Conservation (phyloP, 2,797 vertebrate species). For the Lepilemur septentrionalis region DNA sequence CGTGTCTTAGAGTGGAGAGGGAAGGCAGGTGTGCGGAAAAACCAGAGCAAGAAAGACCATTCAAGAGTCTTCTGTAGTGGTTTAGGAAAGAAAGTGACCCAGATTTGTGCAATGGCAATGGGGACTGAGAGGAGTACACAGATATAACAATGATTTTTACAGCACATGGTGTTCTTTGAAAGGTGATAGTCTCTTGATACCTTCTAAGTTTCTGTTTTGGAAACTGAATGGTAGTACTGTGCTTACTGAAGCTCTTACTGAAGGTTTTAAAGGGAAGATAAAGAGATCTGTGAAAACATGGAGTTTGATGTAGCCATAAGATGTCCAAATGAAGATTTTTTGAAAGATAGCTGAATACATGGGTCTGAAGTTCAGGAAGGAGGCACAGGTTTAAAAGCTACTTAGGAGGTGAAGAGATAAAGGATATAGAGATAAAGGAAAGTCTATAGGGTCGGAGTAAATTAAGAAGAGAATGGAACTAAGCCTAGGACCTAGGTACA, state of each 20-base stretch:
- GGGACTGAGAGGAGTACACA: not conserved
- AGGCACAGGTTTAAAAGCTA: not conserved
- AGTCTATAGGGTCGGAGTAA: not conserved
- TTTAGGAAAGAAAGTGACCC: not conserved
- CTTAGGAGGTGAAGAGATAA: not conserved
- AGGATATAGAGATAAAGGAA: not conserved
- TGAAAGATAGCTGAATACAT: not conserved
- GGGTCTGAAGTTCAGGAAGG: not conserved
- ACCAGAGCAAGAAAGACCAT: not conserved
- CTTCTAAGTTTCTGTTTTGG: not conserved
- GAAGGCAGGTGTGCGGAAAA: not conserved
- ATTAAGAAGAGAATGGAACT: not conserved
- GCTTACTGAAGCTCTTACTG: not conserved
- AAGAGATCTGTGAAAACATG: not conserved
- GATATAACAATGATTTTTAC: not conserved
- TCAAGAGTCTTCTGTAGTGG: not conserved
- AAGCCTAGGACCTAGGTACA: not conserved
- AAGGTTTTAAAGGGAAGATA: not conserved
- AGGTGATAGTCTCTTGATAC: not conserved
- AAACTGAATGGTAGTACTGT: not conserved
- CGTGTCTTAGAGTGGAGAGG: not conserved
- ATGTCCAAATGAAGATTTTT: not conserved
- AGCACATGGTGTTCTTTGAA: not conserved
- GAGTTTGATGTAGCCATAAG: not conserved
- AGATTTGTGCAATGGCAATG: not conserved